These are phyloP conservation scores for Charaxes varanes DNA, from an alignment of 1,140 invertebrate species.

Conservation along the genomic window DNA sequence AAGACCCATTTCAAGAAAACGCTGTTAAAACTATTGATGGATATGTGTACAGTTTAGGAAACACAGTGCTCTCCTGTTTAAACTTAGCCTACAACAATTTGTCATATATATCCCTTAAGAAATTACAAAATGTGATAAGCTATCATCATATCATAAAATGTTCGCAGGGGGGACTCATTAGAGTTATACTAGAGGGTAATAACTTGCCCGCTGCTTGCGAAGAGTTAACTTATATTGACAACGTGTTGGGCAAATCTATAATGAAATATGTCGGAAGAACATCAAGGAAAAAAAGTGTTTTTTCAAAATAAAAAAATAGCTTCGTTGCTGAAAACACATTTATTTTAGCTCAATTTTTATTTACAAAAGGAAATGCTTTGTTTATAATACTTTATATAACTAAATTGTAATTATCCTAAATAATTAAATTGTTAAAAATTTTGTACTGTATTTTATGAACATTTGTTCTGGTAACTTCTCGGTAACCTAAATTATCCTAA, in stretches of 20 bases:
- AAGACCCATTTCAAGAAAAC: constrained; percentile 25
- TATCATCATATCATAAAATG: constrained; percentile 28
- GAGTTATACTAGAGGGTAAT: constrained; percentile 38
- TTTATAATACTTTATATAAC: constrained; percentile 15
- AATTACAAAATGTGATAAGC: constrained; percentile 21
- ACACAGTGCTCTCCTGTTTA: constrained; percentile 33
- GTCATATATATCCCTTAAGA: constrained; percentile 23
- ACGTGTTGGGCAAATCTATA: constrained; percentile 18
- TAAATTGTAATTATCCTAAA: constrained; percentile 15
- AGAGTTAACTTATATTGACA: constrained; percentile 24
- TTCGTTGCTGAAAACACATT: constrained; percentile 24
- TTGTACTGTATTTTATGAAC: constrained; percentile 21
- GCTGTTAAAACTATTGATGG: constrained; percentile 15
- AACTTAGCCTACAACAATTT: constrained; percentile 45
- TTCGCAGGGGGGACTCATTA: constrained; percentile 26
- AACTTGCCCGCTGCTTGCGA: constrained; percentile 25
- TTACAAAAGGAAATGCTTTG: constrained; percentile 33
- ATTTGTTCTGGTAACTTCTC: constrained; percentile 54
- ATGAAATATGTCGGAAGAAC: background rate
- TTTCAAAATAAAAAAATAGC: constrained; percentile 14
- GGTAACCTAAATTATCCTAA: constrained; percentile 1
- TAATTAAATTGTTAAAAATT: constrained; percentile 12
- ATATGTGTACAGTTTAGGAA: constrained; percentile 27
- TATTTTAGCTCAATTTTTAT: constrained; percentile 28
- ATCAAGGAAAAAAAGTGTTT: constrained; percentile 1